phyloP scores from a whole-genome alignment of 2,113 vertebrate genomes.

The Chrysemys picta region DNA sequence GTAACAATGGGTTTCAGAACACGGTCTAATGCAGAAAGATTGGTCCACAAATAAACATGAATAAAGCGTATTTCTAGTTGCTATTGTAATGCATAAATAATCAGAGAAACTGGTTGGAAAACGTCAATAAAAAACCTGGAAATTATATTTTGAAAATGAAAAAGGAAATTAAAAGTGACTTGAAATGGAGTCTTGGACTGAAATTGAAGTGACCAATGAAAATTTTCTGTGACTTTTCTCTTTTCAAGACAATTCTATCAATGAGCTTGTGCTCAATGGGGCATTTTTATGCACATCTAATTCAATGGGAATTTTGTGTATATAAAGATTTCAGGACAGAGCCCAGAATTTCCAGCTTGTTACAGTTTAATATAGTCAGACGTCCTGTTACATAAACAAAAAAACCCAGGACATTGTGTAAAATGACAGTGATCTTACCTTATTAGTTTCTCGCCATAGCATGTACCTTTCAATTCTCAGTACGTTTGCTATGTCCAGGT shows the following conservation, averaged over 20 bases:
- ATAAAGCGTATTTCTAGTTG: neutral
- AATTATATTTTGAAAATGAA: neutral
- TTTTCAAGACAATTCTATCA: neutral
- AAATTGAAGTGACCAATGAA: neutral
- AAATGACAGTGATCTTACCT: constrained; percentile 53
- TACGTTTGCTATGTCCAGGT: constrained; percentile 74
- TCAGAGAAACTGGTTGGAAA: neutral
- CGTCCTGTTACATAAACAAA: neutral
- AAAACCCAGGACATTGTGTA: neutral
- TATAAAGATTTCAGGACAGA: neutral
- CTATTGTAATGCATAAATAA: neutral
- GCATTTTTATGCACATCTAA: neutral
- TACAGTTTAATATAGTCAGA: neutral
- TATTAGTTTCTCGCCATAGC: constrained; percentile 74
- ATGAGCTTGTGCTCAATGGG: neutral
- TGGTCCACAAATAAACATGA: neutral
- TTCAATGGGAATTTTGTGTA: neutral
- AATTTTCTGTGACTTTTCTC: neutral
- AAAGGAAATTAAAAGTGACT: neutral
- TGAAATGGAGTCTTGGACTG: neutral
- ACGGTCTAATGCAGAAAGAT: neutral
- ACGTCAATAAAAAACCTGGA: neutral
- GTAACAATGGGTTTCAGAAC: neutral
- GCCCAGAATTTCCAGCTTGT: neutral
- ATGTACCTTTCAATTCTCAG: constrained; percentile 67